Evolutionary conservation across 2,888 invertebrate species (phyloP), one percentile per base, ranked within the genome.

Genomic region (Eupsilia transversa): DNA sequence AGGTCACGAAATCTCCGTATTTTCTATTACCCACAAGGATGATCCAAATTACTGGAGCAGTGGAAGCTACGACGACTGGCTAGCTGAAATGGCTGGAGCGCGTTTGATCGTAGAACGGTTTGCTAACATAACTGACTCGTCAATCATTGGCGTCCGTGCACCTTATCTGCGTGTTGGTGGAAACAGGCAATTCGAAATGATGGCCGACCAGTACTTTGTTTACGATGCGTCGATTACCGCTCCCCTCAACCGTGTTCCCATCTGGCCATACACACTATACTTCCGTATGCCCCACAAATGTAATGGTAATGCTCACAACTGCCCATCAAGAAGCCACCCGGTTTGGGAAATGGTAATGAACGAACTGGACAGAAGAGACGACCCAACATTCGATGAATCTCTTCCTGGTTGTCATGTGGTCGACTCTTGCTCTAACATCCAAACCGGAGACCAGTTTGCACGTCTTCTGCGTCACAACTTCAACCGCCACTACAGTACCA

Each of bases 291-390:
- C 99, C 0, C 99, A 99, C 96, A 99, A 98, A 93, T 99, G 99
- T 93, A 98, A 98, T 93, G 99, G 99, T 82, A 99, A 99, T 92
- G 98, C 98, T 27, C 98, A 98, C 92, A 99, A 99, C 93, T 99
- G 99, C 91, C 99, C 99, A 35, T 98, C 98, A 65, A 97, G 98
- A 92, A 98, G 98, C 89, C 99, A 99, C 91, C 99, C 99, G 41
- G 98, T 99, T 59, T 99, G 99, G 99, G 99, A 99, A 96, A 99
- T 99, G 97, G 99, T 99, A 69, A 98, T 99, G 98, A 99, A 99
- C 92, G 99, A 99, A 93, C 95, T 99, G 87, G 99, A 99, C 95
- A 97, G 99, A 93, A 97, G 99, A 94, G 99, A 99, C 93, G 99
- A 99, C 91, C 99, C 99, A 7, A 98, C 98, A 9, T 99, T 99